Percentiles rank a stretch among this genome's conserved stretches.
Evolutionary conservation across 2,113 vertebrate genomes (phyloP).

Genomic region (Suricata suricatta): DNA sequence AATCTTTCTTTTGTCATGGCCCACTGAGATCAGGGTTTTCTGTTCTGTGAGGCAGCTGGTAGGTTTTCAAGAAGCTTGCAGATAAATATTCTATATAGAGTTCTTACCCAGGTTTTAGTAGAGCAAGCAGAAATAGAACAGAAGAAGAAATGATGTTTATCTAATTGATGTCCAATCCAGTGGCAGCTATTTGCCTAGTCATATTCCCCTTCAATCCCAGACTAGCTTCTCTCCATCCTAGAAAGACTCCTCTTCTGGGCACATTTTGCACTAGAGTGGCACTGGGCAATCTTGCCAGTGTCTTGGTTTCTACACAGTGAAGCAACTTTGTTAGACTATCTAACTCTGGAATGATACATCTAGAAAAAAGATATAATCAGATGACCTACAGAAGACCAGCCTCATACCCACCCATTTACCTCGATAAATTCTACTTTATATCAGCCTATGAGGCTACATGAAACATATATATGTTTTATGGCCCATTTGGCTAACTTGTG

Average conservation of each 20-base stretch:
- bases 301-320: background rate
- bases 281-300: background rate
- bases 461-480: conserved; percentile 13
- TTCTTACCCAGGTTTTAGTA: background rate
- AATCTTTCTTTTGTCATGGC: background rate
- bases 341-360: background rate
- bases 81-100: background rate
- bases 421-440: background rate
- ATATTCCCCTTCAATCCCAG: fast-evolving
- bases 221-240: background rate
- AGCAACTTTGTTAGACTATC: background rate
- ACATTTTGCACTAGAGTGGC: background rate
- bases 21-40: background rate
- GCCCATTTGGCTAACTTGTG: background rate
- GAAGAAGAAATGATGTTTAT: background rate
- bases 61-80: background rate
- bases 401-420: background rate
- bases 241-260: background rate
- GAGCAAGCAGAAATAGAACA: background rate
- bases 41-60: background rate
- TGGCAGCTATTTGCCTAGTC: background rate
- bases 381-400: background rate
- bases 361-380: background rate
- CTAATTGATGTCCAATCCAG: background rate
- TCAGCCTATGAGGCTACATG: background rate